Evolutionary conservation across 2,888 invertebrate species (phyloP), one percentile per base, ranked within the genome.

Genomic region (Pseudococcus longispinus): DNA sequence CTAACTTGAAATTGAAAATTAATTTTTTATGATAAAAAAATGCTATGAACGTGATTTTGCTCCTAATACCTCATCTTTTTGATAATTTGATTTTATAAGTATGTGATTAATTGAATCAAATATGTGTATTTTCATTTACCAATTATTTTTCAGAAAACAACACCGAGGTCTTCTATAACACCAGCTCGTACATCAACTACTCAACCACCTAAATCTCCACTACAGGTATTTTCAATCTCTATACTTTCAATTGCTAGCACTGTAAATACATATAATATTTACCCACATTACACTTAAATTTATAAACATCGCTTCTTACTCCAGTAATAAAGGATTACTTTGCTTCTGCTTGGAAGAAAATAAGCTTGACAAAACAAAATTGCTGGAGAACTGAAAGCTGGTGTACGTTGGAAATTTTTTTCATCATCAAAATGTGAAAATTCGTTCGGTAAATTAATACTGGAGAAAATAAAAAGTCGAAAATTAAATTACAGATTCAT

Each of bases 131-230:
- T 15, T 46, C 11, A 46, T 46, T 15, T 15, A 3, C 13, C 4
- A 3, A 46, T 46, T 70, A 6, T 42, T 37, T 85, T 77, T 44
- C 51, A 86, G 86, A 74, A 74, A 86, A 32, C 80, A 46, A 51
- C 44, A 77, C 26, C 84, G 51, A 74, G 86, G 55, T n/a, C 20
- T 51, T 86, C 88, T 20, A 26, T 60, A 29, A 74, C 82, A 13
- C 77, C 74, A 29, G 18, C 77, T 84, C 87, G 84, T 15, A 55
- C 83, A 11, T 42, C 70, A 23, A 82, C 74, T 32, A 42, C 77
- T 44, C 65, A 65, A 51, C 46, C 84, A 20, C 32, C 84, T 15
- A 83, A 51, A 70, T 84, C 87, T 46, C 87, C 87, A 32, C 70
- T 84, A 13, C 87, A 83, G 87, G 87, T 87, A 87, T 20, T 20